These are phyloP conservation scores for Lissonota sp. DNA, from an alignment of 2,888 invertebrate species.

Conservation along the genomic window DNA sequence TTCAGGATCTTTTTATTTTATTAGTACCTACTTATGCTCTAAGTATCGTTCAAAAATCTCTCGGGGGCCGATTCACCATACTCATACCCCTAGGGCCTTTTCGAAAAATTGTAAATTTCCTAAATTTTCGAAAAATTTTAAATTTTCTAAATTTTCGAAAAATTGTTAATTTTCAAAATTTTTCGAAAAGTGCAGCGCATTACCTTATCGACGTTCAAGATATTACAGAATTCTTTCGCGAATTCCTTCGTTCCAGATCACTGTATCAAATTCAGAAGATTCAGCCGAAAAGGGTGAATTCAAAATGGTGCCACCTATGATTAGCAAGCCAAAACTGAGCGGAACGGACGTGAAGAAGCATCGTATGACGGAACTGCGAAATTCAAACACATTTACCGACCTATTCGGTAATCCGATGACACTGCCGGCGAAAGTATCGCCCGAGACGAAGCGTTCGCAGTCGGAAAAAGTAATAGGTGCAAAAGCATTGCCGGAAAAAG, in stretches of 20 bases:
- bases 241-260: constrained; percentile 74
- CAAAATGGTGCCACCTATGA: constrained; percentile 86
- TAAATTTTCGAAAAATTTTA: neutral
- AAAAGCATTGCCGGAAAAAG: constrained; percentile 85
- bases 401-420: constrained; percentile 93
- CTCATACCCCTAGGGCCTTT: too few species aligned
- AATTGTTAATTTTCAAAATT: too few species aligned
- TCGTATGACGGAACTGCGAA: constrained; percentile 83
- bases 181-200: too few species aligned
- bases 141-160: neutral
- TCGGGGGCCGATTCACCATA: too few species aligned
- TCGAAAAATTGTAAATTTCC: too few species aligned
- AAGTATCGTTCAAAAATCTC: too few species aligned
- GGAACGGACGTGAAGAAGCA: constrained; percentile 84
- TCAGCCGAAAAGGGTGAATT: constrained; percentile 86
- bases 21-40: too few species aligned
- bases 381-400: constrained; percentile 89
- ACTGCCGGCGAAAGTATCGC: constrained; percentile 88
- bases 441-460: constrained; percentile 87
- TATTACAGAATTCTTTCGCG: too few species aligned
- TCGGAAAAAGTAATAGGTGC: constrained; percentile 78
- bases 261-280: constrained; percentile 85
- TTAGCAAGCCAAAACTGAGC: constrained; percentile 90
- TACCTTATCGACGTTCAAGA: too few species aligned
- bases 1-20: too few species aligned